Base-by-base conservation (phyloP, 2,113 vertebrate species). In the Pituophis catenifer region DNA sequence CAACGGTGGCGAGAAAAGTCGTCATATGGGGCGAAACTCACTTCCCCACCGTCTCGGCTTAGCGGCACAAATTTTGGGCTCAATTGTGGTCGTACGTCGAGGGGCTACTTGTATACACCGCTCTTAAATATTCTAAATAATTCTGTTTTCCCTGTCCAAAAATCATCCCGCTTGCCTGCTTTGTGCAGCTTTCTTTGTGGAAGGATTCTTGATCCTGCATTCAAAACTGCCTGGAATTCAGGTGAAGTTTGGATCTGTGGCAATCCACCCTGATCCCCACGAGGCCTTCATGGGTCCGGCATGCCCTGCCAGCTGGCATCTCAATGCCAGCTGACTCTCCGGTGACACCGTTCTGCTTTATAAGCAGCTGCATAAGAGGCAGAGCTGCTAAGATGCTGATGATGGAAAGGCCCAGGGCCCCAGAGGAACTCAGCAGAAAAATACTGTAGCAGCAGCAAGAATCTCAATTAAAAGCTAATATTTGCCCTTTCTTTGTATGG, bases 341-440 rank as follows among this genome's bases (percentile, higher is more conserved):
- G 0, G 15, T 44, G 38, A 23, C 8, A 0, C 38, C 26, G 12
- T 93, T 57, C 70, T 93, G 92, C 88, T 17, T 57, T 50, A 55
- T 33, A 90, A 90, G 53, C 38, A 50, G 54, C 53, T 33, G n/a
- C 15, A 15, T 38, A 75, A 29, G 4, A 23, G 19, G n/a, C 86
- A 44, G 2, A 52, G 21, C 11, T 9, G 38, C 65, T 55, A 26
- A 48, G 53, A 81, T 88, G 85, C 19, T 92, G 91, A 38, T 87
- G 81, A 91, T 91, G 44, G 58, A 57, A 55, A 59, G 86, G 55
- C 44, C 5, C 11, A 6, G 38, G 62, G 85, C 5, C 91, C 48
- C 91, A 29, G 59, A 92, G 91, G 86, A 70, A 89, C 70, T 70
- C 52, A 11, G 58, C 86, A 92, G 91, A 24, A 53, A 87, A 55